Evolutionary conservation across 2,797 vertebrate genomes (phyloP), one percentile per base, ranked within the genome.

Genomic region (Astyanax mexicanus): DNA sequence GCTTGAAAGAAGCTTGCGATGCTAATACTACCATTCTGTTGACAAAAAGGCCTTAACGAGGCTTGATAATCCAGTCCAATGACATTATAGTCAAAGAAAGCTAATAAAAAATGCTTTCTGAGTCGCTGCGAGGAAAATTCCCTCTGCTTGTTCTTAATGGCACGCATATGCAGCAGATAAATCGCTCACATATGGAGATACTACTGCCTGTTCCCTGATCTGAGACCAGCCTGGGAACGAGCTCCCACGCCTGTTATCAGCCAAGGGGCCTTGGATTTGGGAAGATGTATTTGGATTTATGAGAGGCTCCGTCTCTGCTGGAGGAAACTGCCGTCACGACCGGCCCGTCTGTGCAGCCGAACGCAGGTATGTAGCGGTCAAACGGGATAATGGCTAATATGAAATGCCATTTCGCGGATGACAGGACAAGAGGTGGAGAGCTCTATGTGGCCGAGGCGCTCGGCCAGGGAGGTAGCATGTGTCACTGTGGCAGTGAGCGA

Each of bases 121-220:
- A 23, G 10, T 15, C 32, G 7, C 32, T 69, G 23, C 32, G 21
- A 49, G 54, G 65, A 44, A 65, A 65, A 10, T 42, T 66, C 47
- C n/a, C 25, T 44, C 17, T 68, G 44, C 15, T 35, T 69, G 47
- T 64, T 37, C 10, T 55, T 71, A 55, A 77, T 55, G 68, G 13
- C 32, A 32, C 40, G 27, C 74, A 54, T 12, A 76, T 13, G 57
- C 49, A 15, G 7, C 42, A 37, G 35, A 71, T 77, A 55, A 71
- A 65, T 55, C 32, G 12, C 54, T 65, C 45, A 61, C 68, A 55
- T 77, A 64, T 77, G 58, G 67, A 45, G 47, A 61, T 17, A 37
- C 52, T 44, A 71, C 61, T 60, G 52, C 68, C 62, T 47, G 42
- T 45, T 77, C 61, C 38, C 75, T 71, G 75, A 70, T 77, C 29